Percentiles rank a stretch among this genome's conserved stretches.
These are phyloP conservation scores for Trematomus bernacchii DNA, from an alignment of 2,797 vertebrate species.

Conservation along the genomic window DNA sequence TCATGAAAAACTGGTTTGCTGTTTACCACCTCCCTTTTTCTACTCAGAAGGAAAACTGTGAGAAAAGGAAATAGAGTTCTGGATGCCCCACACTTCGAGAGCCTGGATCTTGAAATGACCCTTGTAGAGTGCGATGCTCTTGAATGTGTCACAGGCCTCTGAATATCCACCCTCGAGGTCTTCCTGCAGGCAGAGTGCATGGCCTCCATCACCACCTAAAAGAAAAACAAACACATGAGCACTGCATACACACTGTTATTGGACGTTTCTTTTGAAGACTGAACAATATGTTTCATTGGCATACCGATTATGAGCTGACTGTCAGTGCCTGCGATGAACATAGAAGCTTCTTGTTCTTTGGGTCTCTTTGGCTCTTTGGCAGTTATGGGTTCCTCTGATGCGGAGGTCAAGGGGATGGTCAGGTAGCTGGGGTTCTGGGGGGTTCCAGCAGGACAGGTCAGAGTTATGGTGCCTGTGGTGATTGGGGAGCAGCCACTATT, in stretches of 20 bases:
- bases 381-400: constrained; percentile 37
- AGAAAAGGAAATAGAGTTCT: constrained; percentile 76
- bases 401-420: constrained; percentile 66
- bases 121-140: constrained; percentile 88
- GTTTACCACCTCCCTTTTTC: background rate
- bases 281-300: background rate
- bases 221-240: constrained; percentile 28
- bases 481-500: constrained; percentile 29
- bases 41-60: constrained; percentile 43
- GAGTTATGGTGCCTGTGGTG: background rate
- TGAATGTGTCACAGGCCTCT: constrained; percentile 88
- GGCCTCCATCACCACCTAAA: constrained; percentile 88
- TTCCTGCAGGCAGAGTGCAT: constrained; percentile 82
- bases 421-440: constrained; percentile 72
- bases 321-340: constrained; percentile 86
- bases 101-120: constrained; percentile 88
- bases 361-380: constrained; percentile 77
- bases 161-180: constrained; percentile 84
- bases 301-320: constrained; percentile 87
- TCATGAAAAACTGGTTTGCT: background rate
- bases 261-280: background rate
- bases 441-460: constrained; percentile 63
- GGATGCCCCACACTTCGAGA: constrained; percentile 91
- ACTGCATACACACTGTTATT: background rate
- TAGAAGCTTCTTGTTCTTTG: constrained; percentile 78